Conservation (phyloP, 1,140 invertebrate genomes). For the Philaenus spumarius region DNA sequence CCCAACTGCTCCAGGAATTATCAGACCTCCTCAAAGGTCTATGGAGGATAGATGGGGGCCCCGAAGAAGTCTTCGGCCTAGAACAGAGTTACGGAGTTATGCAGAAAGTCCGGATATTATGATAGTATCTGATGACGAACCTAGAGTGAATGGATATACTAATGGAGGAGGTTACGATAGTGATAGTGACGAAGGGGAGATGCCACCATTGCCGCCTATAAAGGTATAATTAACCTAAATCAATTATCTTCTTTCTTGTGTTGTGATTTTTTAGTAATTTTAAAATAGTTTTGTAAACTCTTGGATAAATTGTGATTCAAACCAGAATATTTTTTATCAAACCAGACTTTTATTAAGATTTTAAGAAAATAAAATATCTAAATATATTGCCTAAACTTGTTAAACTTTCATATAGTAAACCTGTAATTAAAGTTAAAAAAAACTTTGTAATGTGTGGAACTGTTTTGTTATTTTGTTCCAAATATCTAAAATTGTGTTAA, state of each 20-base stretch:
- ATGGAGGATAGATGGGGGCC: constrained; percentile 34
- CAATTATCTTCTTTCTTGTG: background rate
- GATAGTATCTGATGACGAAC: constrained; percentile 41
- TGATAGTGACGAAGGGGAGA: constrained; percentile 48
- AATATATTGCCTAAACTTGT: no score
- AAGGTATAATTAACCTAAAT: constrained; percentile 29
- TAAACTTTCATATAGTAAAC: no score
- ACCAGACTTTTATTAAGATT: no score
- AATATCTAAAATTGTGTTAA: no score
- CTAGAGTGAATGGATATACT: constrained; percentile 43
- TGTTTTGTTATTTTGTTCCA: no score
- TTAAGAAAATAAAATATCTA: no score
- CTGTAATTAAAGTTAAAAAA: no score
- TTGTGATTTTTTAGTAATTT: no score
- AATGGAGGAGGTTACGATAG: constrained; percentile 40
- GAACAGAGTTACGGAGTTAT: constrained; percentile 71
- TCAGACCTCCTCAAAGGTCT: constrained; percentile 33
- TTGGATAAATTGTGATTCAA: no score
- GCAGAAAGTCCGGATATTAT: constrained; percentile 56
- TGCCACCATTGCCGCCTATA: constrained; percentile 50
- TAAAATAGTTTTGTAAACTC: background rate
- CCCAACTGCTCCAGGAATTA: constrained; percentile 29
- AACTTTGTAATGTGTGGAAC: no score
- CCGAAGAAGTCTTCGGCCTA: constrained; percentile 63
- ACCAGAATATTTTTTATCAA: no score